phyloP scores from a whole-genome alignment of 2,888 invertebrate genomes.

The Sympetrum striolatum region DNA sequence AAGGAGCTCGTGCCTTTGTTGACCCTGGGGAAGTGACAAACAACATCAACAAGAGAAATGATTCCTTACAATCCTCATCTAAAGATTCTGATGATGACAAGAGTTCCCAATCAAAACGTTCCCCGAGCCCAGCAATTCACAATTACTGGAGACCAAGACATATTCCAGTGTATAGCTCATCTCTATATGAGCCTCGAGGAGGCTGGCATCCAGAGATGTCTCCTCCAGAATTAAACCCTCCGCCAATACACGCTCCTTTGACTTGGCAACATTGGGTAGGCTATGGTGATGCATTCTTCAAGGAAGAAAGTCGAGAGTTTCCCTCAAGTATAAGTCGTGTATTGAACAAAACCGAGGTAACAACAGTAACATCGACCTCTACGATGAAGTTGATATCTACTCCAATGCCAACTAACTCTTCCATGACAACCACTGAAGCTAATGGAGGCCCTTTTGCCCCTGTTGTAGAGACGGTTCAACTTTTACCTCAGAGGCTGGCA shows the following conservation, averaged over 20 bases:
- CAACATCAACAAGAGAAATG: constrained; percentile 48
- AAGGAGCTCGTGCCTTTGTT: background rate
- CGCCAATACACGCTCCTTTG: constrained; percentile 52
- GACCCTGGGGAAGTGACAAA: constrained; percentile 16
- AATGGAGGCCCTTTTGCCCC: constrained; percentile 52
- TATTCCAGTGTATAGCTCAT: constrained; percentile 21
- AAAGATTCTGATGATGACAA: background rate
- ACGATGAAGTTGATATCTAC: constrained; percentile 46
- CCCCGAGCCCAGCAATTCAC: constrained; percentile 51
- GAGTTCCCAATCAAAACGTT: background rate
- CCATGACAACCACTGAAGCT: background rate
- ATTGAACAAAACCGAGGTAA: background rate
- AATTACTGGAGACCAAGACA: constrained; percentile 51
- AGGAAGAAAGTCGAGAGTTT: background rate
- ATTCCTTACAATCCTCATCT: background rate
- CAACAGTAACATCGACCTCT: background rate
- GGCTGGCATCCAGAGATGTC: constrained; percentile 55
- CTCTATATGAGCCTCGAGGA: background rate
- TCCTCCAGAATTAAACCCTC: constrained; percentile 52
- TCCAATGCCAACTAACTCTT: constrained; percentile 37
- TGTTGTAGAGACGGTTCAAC: constrained; percentile 72
- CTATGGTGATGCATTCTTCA: constrained; percentile 1
- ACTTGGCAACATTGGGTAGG: constrained; percentile 52
- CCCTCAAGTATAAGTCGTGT: background rate
- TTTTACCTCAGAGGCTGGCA: constrained; percentile 78